Conservation (phyloP, 1,140 invertebrate genomes). For the Bombus waltoni region DNA sequence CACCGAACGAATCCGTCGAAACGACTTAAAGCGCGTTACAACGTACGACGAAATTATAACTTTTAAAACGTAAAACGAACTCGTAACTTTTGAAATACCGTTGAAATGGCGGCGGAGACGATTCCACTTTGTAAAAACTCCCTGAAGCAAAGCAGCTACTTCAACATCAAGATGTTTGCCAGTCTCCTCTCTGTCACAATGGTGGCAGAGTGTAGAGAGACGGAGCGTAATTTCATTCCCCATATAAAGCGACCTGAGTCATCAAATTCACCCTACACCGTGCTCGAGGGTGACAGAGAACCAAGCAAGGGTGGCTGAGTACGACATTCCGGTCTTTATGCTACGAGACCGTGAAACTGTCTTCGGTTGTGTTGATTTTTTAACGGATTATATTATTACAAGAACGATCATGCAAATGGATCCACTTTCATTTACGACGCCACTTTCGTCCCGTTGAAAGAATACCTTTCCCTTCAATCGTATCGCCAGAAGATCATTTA, state of each 20-base stretch:
- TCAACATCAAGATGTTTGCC: constrained; percentile 31
- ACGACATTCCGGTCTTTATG: neutral
- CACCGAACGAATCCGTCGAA: neutral
- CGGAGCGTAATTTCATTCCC: constrained; percentile 49
- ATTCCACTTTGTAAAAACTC: neutral
- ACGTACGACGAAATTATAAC: too few relatives aligned
- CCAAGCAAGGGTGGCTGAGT: constrained; percentile 23
- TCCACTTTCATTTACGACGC: neutral
- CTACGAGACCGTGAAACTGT: neutral
- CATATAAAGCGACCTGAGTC: constrained; percentile 56
- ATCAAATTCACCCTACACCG: constrained; percentile 52
- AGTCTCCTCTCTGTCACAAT: constrained; percentile 4
- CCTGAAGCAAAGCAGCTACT: constrained; percentile 15
- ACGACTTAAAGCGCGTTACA: neutral
- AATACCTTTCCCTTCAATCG: too few relatives aligned
- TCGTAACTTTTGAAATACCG: neutral
- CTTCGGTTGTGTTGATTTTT: neutral
- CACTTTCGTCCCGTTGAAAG: neutral
- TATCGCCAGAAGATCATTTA: neutral
- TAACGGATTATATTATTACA: neutral
- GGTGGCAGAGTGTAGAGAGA: neutral
- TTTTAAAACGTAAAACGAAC: too few relatives aligned
- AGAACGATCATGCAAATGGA: neutral
- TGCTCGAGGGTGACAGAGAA: constrained; percentile 2
- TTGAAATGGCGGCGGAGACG: neutral